These are phyloP conservation scores for Pseudomyrmex gracilis DNA, from an alignment of 1,140 invertebrate species.

Conservation along the genomic window DNA sequence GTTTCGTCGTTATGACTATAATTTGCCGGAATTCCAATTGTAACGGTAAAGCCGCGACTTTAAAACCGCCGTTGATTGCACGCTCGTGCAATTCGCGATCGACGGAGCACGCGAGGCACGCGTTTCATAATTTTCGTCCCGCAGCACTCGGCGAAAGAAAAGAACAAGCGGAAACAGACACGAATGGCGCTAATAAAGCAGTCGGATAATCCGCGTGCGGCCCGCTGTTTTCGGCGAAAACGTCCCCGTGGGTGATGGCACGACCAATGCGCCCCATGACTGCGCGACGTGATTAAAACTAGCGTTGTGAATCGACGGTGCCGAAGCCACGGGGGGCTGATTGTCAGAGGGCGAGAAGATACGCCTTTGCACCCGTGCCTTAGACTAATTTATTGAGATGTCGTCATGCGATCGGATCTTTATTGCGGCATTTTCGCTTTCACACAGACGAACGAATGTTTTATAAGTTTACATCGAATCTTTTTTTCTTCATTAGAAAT, in stretches of 20 bases:
- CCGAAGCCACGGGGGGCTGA: constrained; percentile 82
- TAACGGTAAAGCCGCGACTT: constrained; percentile 43
- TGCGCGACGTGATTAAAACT: constrained; percentile 83
- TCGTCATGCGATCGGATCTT: constrained; percentile 71
- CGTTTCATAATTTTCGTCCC: constrained; percentile 49
- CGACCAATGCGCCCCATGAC: constrained; percentile 62
- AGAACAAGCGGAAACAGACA: constrained; percentile 17
- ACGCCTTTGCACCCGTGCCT: constrained; percentile 64
- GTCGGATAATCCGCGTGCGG: constrained; percentile 67
- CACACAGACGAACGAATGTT: background rate
- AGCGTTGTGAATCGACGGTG: constrained; percentile 74
- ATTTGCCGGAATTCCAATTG: constrained; percentile 55
- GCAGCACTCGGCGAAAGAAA: background rate
- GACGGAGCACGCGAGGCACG: constrained; percentile 60
- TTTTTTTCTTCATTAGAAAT: background rate
- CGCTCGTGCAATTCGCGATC: constrained; percentile 58
- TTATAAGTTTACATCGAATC: background rate
- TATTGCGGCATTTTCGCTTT: constrained; percentile 7
- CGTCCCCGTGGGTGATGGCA: constrained; percentile 74
- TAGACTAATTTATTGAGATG: constrained; percentile 84
- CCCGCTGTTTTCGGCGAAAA: constrained; percentile 77
- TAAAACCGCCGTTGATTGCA: constrained; percentile 48
- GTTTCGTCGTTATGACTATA: constrained; percentile 38
- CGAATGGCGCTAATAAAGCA: constrained; percentile 71
- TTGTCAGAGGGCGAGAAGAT: constrained; percentile 78